phyloP scores from a whole-genome alignment of 2,797 vertebrate species.

The Siniperca obscura region DNA sequence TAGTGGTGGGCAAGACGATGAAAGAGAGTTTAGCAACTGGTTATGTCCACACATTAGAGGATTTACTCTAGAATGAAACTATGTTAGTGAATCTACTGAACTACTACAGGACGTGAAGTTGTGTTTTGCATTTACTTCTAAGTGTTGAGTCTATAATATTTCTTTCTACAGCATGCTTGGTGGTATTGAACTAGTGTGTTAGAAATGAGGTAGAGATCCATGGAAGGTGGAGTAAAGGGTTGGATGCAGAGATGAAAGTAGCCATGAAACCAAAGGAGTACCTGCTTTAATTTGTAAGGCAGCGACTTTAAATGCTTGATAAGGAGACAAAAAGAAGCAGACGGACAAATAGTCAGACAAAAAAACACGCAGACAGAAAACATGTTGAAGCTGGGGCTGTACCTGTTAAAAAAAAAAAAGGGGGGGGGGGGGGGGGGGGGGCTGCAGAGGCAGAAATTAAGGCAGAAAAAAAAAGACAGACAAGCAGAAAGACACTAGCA shows the following conservation, averaged over 20 bases:
- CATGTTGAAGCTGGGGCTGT: conserved; percentile 27
- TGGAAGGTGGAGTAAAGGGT: conserved; percentile 32
- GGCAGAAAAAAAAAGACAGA: conserved; percentile 31
- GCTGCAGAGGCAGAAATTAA: conserved; percentile 23
- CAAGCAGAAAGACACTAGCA: conserved; percentile 28
- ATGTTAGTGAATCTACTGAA: conserved; percentile 60
- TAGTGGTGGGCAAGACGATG: conserved; percentile 50
- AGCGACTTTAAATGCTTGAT: conserved; percentile 88
- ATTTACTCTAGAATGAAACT: conserved; percentile 49
- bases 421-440: too few relatives aligned
- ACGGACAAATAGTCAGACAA: conserved; percentile 69
- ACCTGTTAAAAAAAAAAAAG: conserved; percentile 48
- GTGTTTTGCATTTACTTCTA: conserved; percentile 33
- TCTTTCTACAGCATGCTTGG: conserved; percentile 70
- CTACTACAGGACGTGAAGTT: not conserved
- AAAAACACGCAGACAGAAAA: conserved; percentile 50
- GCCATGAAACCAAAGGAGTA: conserved; percentile 81
- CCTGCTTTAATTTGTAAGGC: conserved; percentile 91
- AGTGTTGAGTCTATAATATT: conserved; percentile 19
- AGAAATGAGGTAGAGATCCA: conserved; percentile 39
- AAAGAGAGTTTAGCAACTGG: conserved; percentile 45
- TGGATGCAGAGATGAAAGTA: conserved; percentile 34
- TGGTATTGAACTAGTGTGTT: conserved; percentile 32
- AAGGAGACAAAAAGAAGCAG: conserved; percentile 74
- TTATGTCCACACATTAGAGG: conserved; percentile 29